Conservation (phyloP, 23 tunicate species). For the Styela plicata region DNA sequence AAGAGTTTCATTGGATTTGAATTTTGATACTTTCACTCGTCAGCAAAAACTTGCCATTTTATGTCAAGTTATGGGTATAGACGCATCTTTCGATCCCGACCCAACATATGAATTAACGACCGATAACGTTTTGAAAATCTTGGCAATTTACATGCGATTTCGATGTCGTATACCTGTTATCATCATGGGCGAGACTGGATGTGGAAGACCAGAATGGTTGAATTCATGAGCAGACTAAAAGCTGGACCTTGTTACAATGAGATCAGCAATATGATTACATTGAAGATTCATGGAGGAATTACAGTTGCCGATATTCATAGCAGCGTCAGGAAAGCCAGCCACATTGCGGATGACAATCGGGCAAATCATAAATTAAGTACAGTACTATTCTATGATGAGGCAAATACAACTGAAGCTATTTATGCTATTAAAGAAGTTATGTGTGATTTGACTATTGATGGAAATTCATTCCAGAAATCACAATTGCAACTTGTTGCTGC, state of each 20-base stretch:
- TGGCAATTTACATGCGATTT: constrained; percentile 82
- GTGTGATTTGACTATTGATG: constrained; percentile 58
- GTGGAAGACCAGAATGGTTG: constrained; percentile 87
- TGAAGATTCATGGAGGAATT: constrained; percentile 80
- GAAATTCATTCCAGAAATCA: constrained; percentile 37
- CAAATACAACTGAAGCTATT: constrained; percentile 69
- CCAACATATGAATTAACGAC: constrained; percentile 83
- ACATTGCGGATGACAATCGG: constrained; percentile 9
- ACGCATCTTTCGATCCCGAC: constrained; percentile 49
- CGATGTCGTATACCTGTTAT: constrained; percentile 79
- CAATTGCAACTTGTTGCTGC: constrained; percentile 54
- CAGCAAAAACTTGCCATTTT: constrained; percentile 38
- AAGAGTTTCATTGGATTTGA: constrained; percentile 42
- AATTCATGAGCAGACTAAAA: constrained; percentile 77
- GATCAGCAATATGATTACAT: constrained; percentile 50
- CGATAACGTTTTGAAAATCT: constrained; percentile 73
- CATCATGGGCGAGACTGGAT: constrained; percentile 91
- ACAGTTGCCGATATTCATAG: constrained; percentile 51
- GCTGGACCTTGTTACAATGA: background rate
- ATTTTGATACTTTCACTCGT: constrained; percentile 47
- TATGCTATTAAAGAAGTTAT: constrained; percentile 69
- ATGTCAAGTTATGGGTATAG: constrained; percentile 58
- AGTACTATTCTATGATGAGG: constrained; percentile 52
- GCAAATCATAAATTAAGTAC: constrained; percentile 22
- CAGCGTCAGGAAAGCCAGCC: constrained; percentile 25